Base-by-base conservation (phyloP, 2,797 vertebrate species). In the Brachyalestes nurse region DNA sequence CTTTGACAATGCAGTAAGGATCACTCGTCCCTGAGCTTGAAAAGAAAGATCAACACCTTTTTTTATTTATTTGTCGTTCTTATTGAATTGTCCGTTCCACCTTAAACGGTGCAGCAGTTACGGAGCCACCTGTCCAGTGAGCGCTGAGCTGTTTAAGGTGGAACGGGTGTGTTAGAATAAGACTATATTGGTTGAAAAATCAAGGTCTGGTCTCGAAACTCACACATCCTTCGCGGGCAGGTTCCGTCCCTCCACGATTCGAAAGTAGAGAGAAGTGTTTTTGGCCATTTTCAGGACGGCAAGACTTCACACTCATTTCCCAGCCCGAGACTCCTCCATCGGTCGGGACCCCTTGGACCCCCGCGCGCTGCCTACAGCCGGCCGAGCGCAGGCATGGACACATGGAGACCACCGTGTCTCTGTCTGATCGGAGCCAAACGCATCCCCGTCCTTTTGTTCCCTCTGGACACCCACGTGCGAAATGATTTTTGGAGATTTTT, bases 221-320 rank as follows among this genome's bases (percentile, higher is more conserved):
- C 90, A 97, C 96, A 97, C 96, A 86, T 97, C 96, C 92, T 97
- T 97, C 85, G 95, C 96, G 5, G 96, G 96, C 85, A 97, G 95
- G 85, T 94, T 95, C 87, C 94, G 94, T 77, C 96, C 96, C 88
- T 97, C 96, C 87, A 97, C 96, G 89, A 97, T 95, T 28, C 96
- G 95, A 86, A 97, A 96, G 89, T 95, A 95, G 71, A 97, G 92
- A 79, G 95, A 95, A 61, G 95, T 96, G 85, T 95, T 96, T 93
- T 84, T 95, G 90, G 96, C 95, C 96, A 97, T 97, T 82, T 53
- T 90, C 77, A 70, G 77, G 57, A 45, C 25, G 38, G 51, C 28
- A 57, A 9, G 49, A 21, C 40, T 55, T 90, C 85, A 85, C 71
- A n/a, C 76, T 88, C 83, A 77, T 84, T 80, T 69, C 83, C 72